phyloP scores from a whole-genome alignment of 35 echinoderm and acorn worm genomes.

The Patiria miniata region DNA sequence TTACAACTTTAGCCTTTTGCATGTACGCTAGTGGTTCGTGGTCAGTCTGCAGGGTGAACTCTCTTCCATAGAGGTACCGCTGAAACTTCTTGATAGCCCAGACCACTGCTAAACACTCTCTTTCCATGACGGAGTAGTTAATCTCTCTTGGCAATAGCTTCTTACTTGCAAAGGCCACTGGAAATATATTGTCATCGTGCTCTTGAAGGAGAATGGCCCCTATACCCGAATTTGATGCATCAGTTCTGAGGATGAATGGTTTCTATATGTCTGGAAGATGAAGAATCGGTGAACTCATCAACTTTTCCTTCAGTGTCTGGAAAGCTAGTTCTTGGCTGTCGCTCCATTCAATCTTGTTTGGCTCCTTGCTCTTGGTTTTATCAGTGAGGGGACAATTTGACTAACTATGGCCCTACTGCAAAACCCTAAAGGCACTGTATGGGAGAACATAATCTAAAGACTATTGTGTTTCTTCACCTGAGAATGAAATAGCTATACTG shows the following conservation, averaged over 20 bases:
- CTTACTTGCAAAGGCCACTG: slow-evolving; percentile 24
- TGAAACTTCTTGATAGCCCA: slow-evolving; percentile 54
- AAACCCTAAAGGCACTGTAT: too few species aligned
- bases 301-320: slow-evolving; percentile 9
- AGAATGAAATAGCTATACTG: too few species aligned
- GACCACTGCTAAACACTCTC: slow-evolving; percentile 57
- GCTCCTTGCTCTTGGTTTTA: neutral
- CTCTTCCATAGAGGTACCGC: slow-evolving; percentile 31
- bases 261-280: slow-evolving; percentile 21
- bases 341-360: slow-evolving; percentile 12
- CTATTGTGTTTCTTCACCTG: too few species aligned
- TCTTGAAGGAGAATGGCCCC: slow-evolving; percentile 15
- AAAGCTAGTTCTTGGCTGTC: slow-evolving; percentile 23
- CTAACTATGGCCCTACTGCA: too few species aligned
- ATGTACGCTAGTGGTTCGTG: slow-evolving; percentile 42
- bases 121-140: slow-evolving; percentile 21
- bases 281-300: slow-evolving; percentile 32
- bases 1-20: too few species aligned
- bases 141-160: slow-evolving; percentile 27
- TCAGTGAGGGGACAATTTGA: slow-evolving; percentile 39
- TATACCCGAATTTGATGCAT: slow-evolving; percentile 29
- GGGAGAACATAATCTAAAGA: too few species aligned
- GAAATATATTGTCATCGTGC: neutral
- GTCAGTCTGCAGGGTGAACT: slow-evolving; percentile 53
- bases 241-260: slow-evolving; percentile 3